phyloP scores from a whole-genome alignment of 2,888 invertebrate genomes.

The Leptinotarsa peninsularis region DNA sequence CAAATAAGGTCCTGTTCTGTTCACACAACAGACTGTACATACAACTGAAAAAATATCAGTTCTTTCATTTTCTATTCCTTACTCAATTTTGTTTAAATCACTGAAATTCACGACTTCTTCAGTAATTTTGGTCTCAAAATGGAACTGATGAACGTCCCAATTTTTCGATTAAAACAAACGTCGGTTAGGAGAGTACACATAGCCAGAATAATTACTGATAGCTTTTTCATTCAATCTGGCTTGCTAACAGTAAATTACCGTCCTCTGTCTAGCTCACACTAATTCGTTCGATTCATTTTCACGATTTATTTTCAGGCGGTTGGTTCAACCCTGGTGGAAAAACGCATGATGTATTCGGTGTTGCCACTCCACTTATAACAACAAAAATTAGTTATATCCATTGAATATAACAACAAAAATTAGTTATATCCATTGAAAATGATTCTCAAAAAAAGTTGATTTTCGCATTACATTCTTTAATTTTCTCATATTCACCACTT shows the following conservation, averaged over 20 bases:
- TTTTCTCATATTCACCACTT: no score
- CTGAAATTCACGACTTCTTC: background rate
- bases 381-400: no score
- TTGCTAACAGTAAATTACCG: conserved; percentile 16
- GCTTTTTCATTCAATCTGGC: conserved; percentile 18
- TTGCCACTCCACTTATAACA: background rate
- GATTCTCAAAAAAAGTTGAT: no score
- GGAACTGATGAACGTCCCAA: background rate
- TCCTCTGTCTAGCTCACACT: conserved; percentile 13
- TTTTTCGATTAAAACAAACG: background rate
- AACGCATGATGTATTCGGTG: background rate
- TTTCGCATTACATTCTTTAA: no score
- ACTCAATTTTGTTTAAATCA: no score
- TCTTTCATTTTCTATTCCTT: no score
- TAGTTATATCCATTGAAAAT: no score
- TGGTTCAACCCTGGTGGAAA: conserved; percentile 6
- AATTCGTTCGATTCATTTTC: conserved; percentile 8
- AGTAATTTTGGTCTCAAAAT: background rate
- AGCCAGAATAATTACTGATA: conserved; percentile 3
- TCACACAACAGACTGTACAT: no score
- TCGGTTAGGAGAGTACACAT: background rate
- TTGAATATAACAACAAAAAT: no score
- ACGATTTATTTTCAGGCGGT: conserved; percentile 8
- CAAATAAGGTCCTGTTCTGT: no score
- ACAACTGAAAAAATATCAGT: no score